Base-by-base conservation (phyloP, 1,140 invertebrate genomes). In the Drosophila miranda region DNA sequence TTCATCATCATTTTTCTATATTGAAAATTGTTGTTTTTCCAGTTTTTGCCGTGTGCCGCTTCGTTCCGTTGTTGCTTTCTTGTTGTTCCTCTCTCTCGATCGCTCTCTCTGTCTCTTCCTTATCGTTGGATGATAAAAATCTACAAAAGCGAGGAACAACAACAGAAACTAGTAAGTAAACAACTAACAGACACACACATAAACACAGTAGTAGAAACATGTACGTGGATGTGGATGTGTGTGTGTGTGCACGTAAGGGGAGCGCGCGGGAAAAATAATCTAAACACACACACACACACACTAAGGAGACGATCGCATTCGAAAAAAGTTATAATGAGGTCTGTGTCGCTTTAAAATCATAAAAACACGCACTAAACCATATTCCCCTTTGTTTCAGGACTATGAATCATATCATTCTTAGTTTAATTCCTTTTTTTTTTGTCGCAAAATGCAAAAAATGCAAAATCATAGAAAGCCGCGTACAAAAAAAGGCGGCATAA, bases 401-500 rank as follows among this genome's bases (percentile, higher is more conserved):
- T 21, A 75, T 78, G 79, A 83, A 52, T 86, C 81, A 80, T 62
- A 69, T 50, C 11, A 53, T 49, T 49, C 42, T 57, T 23, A 4
- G 44, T 19, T 42, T 44, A 9, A 45, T 51, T 38, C 16, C 2
- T 43, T 61, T 60, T 71, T 54, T 72, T 52, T 52, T 34, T 21
- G 13, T 16, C 71, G 60, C 61, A 56, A 67, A 56, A 16, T 45
- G 49, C 54, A 62, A 83, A 80, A 78, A 78, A 59, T 72, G 78
- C 78, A 48, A 69, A 87, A 87, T 75, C 75, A 75, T 78, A 67
- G 30, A 72, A 64, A 66, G 52, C 66, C 67, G 58, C 61, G 44
- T 49, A 61, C 44, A 70, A 87, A 86, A 86, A 87, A 87, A 87
- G 82, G 82, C 82, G 82, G 82, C 82, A 87, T 87, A 87, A 87